phyloP scores from a whole-genome alignment of 1,140 invertebrate genomes.

The Triops longicaudatus region DNA sequence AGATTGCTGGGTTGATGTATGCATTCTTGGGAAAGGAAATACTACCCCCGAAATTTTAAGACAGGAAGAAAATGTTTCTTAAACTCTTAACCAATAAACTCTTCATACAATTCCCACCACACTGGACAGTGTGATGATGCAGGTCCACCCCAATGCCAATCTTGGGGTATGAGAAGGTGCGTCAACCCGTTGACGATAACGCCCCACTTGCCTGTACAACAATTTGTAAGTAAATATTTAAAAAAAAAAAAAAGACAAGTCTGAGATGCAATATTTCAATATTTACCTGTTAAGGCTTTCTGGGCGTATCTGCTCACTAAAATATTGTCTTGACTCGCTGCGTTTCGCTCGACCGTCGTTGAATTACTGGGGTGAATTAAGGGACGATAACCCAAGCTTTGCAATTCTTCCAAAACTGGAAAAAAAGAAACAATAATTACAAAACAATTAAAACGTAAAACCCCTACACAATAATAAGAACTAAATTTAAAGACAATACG shows the following conservation, averaged over 20 bases:
- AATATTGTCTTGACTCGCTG: slow-evolving; percentile 22
- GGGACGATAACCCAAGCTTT: slow-evolving; percentile 26
- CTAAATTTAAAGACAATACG: background rate
- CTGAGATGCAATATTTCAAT: slow-evolving; percentile 25
- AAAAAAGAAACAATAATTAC: background rate
- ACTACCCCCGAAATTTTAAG: too few relatives aligned
- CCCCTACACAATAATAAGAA: too few relatives aligned
- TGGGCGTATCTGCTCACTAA: slow-evolving; percentile 27
- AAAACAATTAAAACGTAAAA: too few relatives aligned
- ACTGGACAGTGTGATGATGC: slow-evolving; percentile 62
- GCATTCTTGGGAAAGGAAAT: too few relatives aligned
- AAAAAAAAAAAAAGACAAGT: background rate
- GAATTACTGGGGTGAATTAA: slow-evolving; percentile 28
- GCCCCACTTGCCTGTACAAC: slow-evolving; percentile 47
- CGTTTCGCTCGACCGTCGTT: slow-evolving; percentile 16
- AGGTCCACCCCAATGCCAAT: slow-evolving; percentile 69
- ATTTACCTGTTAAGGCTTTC: slow-evolving; percentile 27
- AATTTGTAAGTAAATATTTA: slow-evolving; percentile 21
- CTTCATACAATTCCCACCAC: slow-evolving; percentile 48
- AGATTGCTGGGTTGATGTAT: too few relatives aligned
- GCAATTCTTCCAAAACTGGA: slow-evolving; percentile 26
- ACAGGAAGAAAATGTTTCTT: too few relatives aligned
- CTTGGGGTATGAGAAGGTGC: slow-evolving; percentile 67
- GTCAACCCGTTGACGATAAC: slow-evolving; percentile 57
- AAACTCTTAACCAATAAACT: background rate